Evolutionary conservation across 2,113 vertebrate genomes (phyloP), one percentile per base, ranked within the genome.

Genomic region (Apteryx mantelli): DNA sequence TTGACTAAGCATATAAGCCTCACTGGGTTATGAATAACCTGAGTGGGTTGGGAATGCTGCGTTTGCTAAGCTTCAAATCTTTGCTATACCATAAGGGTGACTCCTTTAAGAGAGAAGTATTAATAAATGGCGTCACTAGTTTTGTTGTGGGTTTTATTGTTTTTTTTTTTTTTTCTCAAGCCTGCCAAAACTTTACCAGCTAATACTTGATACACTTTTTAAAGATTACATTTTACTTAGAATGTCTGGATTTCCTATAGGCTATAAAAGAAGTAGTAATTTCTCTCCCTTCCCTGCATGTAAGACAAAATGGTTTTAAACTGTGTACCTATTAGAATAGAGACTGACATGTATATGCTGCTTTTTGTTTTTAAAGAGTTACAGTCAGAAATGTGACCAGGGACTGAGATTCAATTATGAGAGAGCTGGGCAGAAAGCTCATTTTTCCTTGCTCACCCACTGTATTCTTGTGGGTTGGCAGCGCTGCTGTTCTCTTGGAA

Each of bases 1-100:
- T 52, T 87, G 42, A 73, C 34, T 84, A 89, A 77, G 40, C 50
- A 3, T 82, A 40, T 78, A 82, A 46, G 77, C 66, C 65, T 75
- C 56, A 34, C 13, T 68, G 50, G 13, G 8, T 73, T 76, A 40
- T 61, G 44, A 65, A 65, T 70, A 40, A 25, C 34, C 80, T 56
- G n/a, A 71, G 83, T 74, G 70, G 48, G 40, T 24, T 87, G 32
- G n/a, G 66, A 76, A 28, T 84, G 88, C 74, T 32, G 32, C 19
- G 40, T 82, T 84, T 82, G 19, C 53, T 63, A 88, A 92, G 55
- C 70, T 85, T 88, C 19, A 58, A 20, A 52, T 79, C 82, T 61
- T 88, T 61, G 22, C 36, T 66, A 19, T 60, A 53, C 46, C 6
- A 5, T 65, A 75, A 68, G 18, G 26, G 76, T 91, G 18, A 38